Base-by-base conservation (phyloP, 2,113 vertebrate species). In the Elgaria multicarinata region DNA sequence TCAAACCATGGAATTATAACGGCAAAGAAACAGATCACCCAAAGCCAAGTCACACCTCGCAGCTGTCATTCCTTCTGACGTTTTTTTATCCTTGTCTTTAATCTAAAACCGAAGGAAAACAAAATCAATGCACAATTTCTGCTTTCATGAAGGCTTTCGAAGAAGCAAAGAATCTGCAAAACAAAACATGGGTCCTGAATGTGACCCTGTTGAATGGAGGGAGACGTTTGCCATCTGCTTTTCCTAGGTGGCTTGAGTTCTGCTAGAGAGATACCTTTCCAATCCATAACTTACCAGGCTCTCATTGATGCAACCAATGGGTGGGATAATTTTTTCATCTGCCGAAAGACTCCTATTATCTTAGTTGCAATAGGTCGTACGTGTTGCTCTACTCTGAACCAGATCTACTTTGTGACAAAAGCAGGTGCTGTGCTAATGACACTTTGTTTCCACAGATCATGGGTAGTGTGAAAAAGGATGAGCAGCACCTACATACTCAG, bases 81-180 rank as follows among this genome's bases (percentile, higher is more conserved):
- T 97, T 96, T 98, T 98, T 86, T 74, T 86, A 89, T 97, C 96
- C 92, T 93, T 31, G 94, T 99, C 98, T 33, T 96, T 90, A 69
- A 97, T 96, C 98, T 99, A 91, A 39, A 95, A 89, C 1, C 77
- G 33, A 92, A 76, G 89, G 75, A 93, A 87, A 58, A 90, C 50
- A 93, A 92, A 89, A 74, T 92, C 91, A 94, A 86, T 39, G 74
- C 76, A 58, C 20, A 78, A 72, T 93, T 89, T 84, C 62, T 75
- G 33, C 72, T 50, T 90, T 90, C 77, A 93, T 93, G n/a, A 77
- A 88, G 64, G 64, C 24, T 89, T 87, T 71, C 83, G 90, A 87
- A 81, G 20, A 85, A 91, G 89, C 24, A 90, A 86, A 89, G 33
- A 20, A n/a, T 0, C 1, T 44, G 12, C 64, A 82, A 66, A 89